Evolutionary conservation across 2,888 invertebrate genomes (phyloP).

Genomic region (Caenorhabditis panamensis): DNA sequence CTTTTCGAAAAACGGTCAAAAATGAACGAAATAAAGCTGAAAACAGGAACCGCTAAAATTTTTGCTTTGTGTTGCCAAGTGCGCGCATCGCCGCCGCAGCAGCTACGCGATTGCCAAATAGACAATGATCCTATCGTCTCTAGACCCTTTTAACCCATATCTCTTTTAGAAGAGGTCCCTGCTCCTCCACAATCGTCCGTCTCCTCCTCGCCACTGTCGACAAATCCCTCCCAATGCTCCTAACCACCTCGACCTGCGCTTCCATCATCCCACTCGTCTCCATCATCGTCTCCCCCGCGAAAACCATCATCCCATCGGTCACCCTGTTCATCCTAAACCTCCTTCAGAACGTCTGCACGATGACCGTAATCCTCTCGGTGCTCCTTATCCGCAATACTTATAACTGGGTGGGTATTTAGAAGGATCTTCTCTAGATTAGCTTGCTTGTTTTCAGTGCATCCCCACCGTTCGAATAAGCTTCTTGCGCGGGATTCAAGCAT

Average conservation of each 20-base stretch:
- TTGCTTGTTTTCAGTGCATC: conserved; percentile 41
- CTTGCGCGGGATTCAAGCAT: conserved; percentile 52
- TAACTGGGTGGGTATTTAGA: conserved; percentile 47
- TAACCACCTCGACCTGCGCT: conserved; percentile 44
- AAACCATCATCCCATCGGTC: conserved; percentile 37
- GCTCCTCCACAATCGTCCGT: conserved; percentile 55
- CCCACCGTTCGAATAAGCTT: conserved; percentile 34
- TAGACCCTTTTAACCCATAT: too few relatives aligned
- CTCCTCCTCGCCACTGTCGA: conserved; percentile 54
- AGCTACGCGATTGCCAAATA: too few relatives aligned
- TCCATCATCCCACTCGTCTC: conserved; percentile 49
- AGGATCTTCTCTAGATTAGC: not conserved
- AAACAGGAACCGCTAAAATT: too few relatives aligned
- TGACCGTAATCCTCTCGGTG: conserved; percentile 43
- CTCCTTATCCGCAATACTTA: conserved; percentile 48
- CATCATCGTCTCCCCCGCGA: conserved; percentile 37
- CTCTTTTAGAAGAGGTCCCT: conserved; percentile 53
- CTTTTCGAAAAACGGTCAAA: too few relatives aligned
- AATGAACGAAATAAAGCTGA: too few relatives aligned
- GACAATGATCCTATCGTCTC: too few relatives aligned
- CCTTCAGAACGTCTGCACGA: conserved; percentile 48
- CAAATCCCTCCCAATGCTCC: conserved; percentile 53
- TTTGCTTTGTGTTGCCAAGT: too few relatives aligned
- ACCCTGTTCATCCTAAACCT: conserved; percentile 32
- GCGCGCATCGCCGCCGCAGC: too few relatives aligned